Evolutionary conservation across 2,888 invertebrate genomes (phyloP).

Genomic region (Myathropa florea): DNA sequence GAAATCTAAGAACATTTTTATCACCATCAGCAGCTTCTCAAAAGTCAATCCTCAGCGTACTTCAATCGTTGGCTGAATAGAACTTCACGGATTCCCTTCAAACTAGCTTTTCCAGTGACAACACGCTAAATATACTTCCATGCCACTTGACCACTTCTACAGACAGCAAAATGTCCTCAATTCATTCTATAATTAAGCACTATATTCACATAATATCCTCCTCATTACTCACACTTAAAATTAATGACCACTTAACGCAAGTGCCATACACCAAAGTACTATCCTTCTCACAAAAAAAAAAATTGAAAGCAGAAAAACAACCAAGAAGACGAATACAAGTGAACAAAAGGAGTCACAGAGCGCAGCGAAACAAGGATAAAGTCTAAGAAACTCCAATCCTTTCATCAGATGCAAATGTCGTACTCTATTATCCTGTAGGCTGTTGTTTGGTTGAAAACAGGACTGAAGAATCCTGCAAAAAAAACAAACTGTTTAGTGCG

Average conservation of each 20-base stretch:
- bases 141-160: not conserved
- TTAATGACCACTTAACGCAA: conserved; percentile 22
- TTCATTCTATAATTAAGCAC: not conserved
- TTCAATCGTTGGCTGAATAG: too few relatives aligned
- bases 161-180: not conserved
- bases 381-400: conserved; percentile 23
- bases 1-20: too few relatives aligned
- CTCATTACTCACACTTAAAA: conserved; percentile 12
- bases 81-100: too few relatives aligned
- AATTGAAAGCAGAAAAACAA: not conserved
- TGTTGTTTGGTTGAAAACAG: conserved; percentile 1
- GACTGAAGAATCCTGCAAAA: too few relatives aligned
- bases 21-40: too few relatives aligned
- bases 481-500: not conserved
- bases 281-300: not conserved
- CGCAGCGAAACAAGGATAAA: not conserved
- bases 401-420: conserved; percentile 24
- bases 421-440: conserved; percentile 33
- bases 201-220: not conserved
- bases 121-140: too few relatives aligned
- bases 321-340: not conserved
- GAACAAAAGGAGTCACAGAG: not conserved
- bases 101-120: too few relatives aligned
- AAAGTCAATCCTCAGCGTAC: too few relatives aligned
- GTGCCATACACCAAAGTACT: conserved; percentile 20